Evolutionary conservation across 2,797 vertebrate species (phyloP), one percentile per base, ranked within the genome.

Genomic region (Hemitrygon akajei): DNA sequence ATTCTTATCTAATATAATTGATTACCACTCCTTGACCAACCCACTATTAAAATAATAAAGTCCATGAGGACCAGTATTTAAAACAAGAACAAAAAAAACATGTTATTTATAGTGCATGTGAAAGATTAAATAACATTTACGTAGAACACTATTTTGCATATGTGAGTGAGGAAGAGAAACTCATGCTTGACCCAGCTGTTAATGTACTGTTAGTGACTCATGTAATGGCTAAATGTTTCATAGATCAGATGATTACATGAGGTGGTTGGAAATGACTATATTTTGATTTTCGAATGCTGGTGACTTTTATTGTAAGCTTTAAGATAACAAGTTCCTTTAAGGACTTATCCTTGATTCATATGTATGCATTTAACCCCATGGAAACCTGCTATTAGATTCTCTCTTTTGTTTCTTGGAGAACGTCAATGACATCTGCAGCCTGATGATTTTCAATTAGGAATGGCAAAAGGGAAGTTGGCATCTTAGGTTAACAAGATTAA

Each of bases 1-100:
- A 66, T 89, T 89, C 60, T 89, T 89, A 89, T 89, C 86, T 89
- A 34, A 89, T 89, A 63, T 89, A 89, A 69, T 89, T 89, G 86
- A 66, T 89, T 69, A 60, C 86, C 86, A 89, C 86, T 66, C 86
- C 86, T 63, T 89, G 37, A 89, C 60, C 86, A 69, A 69, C 60
- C 86, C 86, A 25, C 60, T 25, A 89, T 89, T 66, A 89, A 89
- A 89, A 89, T 89, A 89, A 89, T 69, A 89, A 89, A 37, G 86
- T 69, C 86, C 66, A 10, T 37, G n/a, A 63, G 86, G 86, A 69
- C 30, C 63, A 14, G 86, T 60, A 89, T 69, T 69, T 69, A 89
- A 89, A 89, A 89, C 86, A 89, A 89, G 56, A 69, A 18, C 84
- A 87, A 60, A 89, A 87, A 89, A 66, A 89, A 7, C 22, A n/a